These are phyloP conservation scores for Pantherophis vulpinus DNA, from an alignment of 2,797 vertebrate genomes.

Conservation along the genomic window DNA sequence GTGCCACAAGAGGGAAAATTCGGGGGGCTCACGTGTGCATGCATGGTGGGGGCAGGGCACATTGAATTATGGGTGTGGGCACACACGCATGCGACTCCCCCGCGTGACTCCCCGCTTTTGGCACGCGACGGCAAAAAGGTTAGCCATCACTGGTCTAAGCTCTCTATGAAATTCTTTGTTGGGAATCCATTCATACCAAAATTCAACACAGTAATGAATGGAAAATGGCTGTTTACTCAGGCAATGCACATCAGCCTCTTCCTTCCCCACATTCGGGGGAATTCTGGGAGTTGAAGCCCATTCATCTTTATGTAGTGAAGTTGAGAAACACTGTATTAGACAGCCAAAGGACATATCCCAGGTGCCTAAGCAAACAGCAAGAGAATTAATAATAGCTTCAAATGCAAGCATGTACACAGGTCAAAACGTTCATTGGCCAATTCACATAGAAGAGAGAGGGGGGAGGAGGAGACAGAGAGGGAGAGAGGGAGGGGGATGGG, in stretches of 20 bases:
- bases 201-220: not conserved
- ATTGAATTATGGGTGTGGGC: no score
- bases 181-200: not conserved
- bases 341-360: not conserved
- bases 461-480: not conserved
- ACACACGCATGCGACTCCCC: no score
- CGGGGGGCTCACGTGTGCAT: no score
- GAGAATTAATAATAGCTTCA: not conserved
- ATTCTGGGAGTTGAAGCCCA: not conserved
- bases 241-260: not conserved
- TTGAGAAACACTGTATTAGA: not conserved
- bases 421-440: not conserved
- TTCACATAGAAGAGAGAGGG: not conserved
- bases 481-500: not conserved
- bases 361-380: not conserved
- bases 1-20: no score
- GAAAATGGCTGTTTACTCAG: not conserved
- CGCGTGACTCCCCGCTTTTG: no score
- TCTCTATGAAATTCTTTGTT: not conserved
- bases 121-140: no score
- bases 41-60: no score
- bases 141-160: no score
- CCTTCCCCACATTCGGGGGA: not conserved
- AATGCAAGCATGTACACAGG: not conserved
- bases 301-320: not conserved